These are phyloP conservation scores for Pseudorhiza aurosa DNA, from an alignment of 30 jellyfish, hydroid and myxozoan species.

Conservation along the genomic window DNA sequence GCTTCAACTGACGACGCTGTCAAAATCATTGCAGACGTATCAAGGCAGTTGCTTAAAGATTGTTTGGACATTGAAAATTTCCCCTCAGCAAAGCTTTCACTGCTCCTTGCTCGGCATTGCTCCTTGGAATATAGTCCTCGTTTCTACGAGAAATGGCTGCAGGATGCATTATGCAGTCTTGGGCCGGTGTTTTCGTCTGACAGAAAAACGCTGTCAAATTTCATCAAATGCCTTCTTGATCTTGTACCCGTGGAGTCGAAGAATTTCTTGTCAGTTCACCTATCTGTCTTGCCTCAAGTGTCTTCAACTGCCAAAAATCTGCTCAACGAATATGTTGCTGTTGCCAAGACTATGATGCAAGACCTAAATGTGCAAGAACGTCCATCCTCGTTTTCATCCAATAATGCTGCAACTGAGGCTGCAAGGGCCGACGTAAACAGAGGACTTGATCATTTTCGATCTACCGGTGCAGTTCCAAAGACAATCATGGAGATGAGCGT, in stretches of 20 bases:
- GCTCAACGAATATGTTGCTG: slow-evolving; percentile 13
- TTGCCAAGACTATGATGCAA: slow-evolving; percentile 37
- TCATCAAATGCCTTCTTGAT: slow-evolving; percentile 12
- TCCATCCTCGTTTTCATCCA: neutral
- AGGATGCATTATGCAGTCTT: neutral
- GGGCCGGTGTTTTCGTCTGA: neutral
- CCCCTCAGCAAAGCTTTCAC: neutral
- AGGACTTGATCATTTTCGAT: slow-evolving; percentile 3
- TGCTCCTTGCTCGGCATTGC: slow-evolving; percentile 56
- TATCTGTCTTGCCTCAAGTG: slow-evolving; percentile 9
- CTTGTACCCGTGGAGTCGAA: slow-evolving; percentile 51
- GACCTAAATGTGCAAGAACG: neutral
- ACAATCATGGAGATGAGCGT: slow-evolving; percentile 56
- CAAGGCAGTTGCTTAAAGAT: neutral
- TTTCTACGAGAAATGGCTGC: slow-evolving; percentile 22
- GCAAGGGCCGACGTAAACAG: slow-evolving; percentile 41
- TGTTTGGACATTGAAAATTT: slow-evolving; percentile 4
- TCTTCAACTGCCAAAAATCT: slow-evolving; percentile 5
- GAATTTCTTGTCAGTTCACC: slow-evolving; percentile 25
- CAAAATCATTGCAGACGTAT: neutral
- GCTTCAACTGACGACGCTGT: slow-evolving; percentile 12
- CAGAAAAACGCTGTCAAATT: slow-evolving; percentile 13
- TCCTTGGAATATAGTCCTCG: slow-evolving; percentile 24
- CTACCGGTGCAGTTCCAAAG: slow-evolving; percentile 14
- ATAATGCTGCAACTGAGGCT: neutral